A percentile compares a stretch with the other conserved stretches of the same genome.
Conservation (phyloP, 2,797 vertebrate genomes). For the Sarcoramphus papa region DNA sequence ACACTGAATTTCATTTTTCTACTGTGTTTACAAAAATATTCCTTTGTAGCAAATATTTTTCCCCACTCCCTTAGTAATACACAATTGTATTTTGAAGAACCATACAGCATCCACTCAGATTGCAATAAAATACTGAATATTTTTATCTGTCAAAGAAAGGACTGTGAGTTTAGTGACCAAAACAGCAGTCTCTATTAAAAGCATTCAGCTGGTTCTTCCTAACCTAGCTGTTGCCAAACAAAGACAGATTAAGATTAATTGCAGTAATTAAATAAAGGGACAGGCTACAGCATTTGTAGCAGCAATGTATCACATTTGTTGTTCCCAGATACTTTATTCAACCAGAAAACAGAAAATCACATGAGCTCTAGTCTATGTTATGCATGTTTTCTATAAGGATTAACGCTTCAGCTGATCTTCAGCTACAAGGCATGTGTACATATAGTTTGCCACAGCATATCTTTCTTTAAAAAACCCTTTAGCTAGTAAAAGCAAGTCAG, state of each 20-base stretch:
- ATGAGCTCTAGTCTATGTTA: background rate
- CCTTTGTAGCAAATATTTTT: slow-evolving; percentile 42
- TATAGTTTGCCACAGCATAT: background rate
- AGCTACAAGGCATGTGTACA: background rate
- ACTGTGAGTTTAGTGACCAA: slow-evolving; percentile 1
- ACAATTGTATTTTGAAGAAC: slow-evolving; percentile 1
- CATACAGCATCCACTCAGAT: background rate
- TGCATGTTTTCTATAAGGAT: background rate
- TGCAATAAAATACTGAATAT: background rate
- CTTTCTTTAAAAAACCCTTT: background rate
- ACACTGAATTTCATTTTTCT: slow-evolving; percentile 22
- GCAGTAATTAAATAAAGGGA: slow-evolving; percentile 51
- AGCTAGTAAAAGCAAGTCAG: background rate
- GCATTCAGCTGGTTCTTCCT: slow-evolving; percentile 28
- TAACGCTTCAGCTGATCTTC: background rate
- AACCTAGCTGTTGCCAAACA: slow-evolving; percentile 49
- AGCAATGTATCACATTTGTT: background rate
- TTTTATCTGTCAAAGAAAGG: slow-evolving; percentile 23
- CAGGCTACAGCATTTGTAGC: slow-evolving; percentile 36
- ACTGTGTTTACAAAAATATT: slow-evolving; percentile 11
- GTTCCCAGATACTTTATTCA: background rate
- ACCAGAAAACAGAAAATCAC: slow-evolving; percentile 21
- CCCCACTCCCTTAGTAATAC: background rate
- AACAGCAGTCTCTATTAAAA: slow-evolving; percentile 21
- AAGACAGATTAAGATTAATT: slow-evolving; percentile 67